phyloP scores from a whole-genome alignment of 2,888 invertebrate species.

The Zaprionus bogoriensis region DNA sequence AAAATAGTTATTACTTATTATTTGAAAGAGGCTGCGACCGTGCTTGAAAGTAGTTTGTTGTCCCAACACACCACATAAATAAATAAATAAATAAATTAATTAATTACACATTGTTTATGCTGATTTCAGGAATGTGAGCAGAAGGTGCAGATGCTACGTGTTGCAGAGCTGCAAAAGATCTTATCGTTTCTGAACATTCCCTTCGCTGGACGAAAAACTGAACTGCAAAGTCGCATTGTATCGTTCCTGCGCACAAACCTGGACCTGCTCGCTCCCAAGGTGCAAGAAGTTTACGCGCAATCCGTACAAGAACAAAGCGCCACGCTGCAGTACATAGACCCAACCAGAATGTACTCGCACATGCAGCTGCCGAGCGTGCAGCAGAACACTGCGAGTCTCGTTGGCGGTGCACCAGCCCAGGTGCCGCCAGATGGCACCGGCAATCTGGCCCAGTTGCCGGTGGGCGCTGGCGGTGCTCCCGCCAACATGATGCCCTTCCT shows the following conservation, averaged over 20 bases:
- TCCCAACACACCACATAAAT: too few species aligned
- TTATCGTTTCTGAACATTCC: constrained; percentile 91
- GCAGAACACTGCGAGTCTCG: constrained; percentile 74
- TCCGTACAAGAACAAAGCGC: constrained; percentile 77
- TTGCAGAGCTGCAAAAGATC: constrained; percentile 92
- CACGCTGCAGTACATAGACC: constrained; percentile 71
- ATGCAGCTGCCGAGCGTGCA: constrained; percentile 81
- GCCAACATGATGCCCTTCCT: constrained; percentile 82
- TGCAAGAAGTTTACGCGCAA: constrained; percentile 83
- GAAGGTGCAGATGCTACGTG: constrained; percentile 86
- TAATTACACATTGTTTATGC: neutral
- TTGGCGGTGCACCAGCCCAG: constrained; percentile 63
- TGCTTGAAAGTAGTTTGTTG: too few species aligned
- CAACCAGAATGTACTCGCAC: constrained; percentile 82
- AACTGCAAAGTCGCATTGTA: constrained; percentile 89
- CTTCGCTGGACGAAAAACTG: constrained; percentile 91
- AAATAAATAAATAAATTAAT: too few species aligned
- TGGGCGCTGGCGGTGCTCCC: constrained; percentile 58
- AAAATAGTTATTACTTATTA: too few species aligned
- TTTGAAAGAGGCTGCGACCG: too few species aligned
- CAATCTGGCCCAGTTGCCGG: constrained; percentile 66
- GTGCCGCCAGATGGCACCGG: constrained; percentile 67
- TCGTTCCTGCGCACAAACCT: constrained; percentile 88
- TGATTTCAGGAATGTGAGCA: constrained; percentile 81
- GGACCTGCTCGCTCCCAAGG: constrained; percentile 85